Base-by-base conservation (phyloP, 2,888 invertebrate genomes). In the Spilosoma lubricipeda region DNA sequence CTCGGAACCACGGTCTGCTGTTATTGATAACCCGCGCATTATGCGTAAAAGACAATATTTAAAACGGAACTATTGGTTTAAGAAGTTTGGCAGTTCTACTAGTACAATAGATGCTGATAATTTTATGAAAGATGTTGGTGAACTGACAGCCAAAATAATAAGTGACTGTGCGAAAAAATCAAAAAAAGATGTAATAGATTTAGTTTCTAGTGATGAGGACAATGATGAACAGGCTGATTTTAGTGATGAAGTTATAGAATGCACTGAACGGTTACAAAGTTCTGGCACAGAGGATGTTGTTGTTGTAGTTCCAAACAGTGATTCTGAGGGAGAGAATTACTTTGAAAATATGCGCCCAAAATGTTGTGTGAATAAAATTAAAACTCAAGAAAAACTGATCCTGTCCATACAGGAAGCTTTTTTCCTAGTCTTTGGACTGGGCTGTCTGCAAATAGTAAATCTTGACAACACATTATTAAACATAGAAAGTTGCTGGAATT, bases 381-480 rank as follows among this genome's bases (percentile, higher is more conserved):
- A 96, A 76, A 84, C 97, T 3, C 92, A 93, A 72, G 98, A 98
- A 93, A 96, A 96, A 36, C 91, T 98, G 9, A 96, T 97, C 87
- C 91, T 98, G n/a, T 96, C 97, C 3, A 94, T 97, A 71, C 97
- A 98, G 91, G 98, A 98, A 93, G 97, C 98, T 2, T 98, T 98
- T 87, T 98, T 98, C 82, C 93, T 98, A 36, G 92, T 96, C 63
- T 97, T 96, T 88, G 97, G 96, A 23, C 89, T 98, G 30, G 97
- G 97, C 48, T 97, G 97, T 85, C 92, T 98, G 68, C 95, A 97
- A 87, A 94, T 98, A 72, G 88, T 95, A 36, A 94, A 97, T 86
- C 86, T 94, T 72, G 90, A 96, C 70, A 96, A 96, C 36, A 93
- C 93, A 72, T 77, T 94, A 69, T 86, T 98, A 8, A 93, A 90